Percentiles rank a stretch among this genome's conserved stretches.
These are phyloP conservation scores for Drosophila novamexicana DNA, from an alignment of 1,140 invertebrate genomes.

Conservation along the genomic window DNA sequence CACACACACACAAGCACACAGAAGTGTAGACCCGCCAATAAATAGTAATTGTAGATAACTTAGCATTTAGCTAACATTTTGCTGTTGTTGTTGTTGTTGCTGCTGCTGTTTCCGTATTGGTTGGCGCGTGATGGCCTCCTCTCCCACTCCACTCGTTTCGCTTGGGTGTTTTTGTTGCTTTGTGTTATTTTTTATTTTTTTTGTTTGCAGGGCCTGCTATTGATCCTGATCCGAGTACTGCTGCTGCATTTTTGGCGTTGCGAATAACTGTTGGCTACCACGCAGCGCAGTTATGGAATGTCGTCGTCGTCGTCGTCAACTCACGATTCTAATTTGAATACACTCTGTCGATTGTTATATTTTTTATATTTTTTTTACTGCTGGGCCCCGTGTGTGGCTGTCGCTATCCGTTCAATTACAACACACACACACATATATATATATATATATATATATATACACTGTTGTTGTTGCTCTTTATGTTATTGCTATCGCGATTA, in stretches of 20 bases:
- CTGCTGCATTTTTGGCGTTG: slow-evolving; percentile 42
- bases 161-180: slow-evolving; percentile 18
- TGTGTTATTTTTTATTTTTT: slow-evolving; percentile 19
- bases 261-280: slow-evolving; percentile 26
- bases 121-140: slow-evolving; percentile 64
- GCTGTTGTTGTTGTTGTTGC: slow-evolving; percentile 36
- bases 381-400: slow-evolving; percentile 32
- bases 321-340: slow-evolving; percentile 70
- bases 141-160: slow-evolving; percentile 19
- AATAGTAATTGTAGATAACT: slow-evolving; percentile 80
- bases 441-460: slow-evolving; percentile 4
- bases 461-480: slow-evolving; percentile 46
- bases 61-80: slow-evolving; percentile 78
- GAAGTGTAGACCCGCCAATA: slow-evolving; percentile 52
- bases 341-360: slow-evolving; percentile 37
- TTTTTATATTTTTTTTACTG: slow-evolving; percentile 25
- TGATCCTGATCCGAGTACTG: slow-evolving; percentile 59
- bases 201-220: slow-evolving; percentile 44
- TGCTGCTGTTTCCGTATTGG: slow-evolving; percentile 68
- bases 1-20: slow-evolving; percentile 28
- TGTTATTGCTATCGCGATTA: slow-evolving; percentile 62
- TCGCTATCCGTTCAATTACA: slow-evolving; percentile 54
- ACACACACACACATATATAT: slow-evolving; percentile 33
- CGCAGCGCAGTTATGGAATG: slow-evolving; percentile 49
- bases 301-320: slow-evolving; percentile 23